Conservation (phyloP, 2,113 vertebrate genomes). For the Crotalus horridus region DNA sequence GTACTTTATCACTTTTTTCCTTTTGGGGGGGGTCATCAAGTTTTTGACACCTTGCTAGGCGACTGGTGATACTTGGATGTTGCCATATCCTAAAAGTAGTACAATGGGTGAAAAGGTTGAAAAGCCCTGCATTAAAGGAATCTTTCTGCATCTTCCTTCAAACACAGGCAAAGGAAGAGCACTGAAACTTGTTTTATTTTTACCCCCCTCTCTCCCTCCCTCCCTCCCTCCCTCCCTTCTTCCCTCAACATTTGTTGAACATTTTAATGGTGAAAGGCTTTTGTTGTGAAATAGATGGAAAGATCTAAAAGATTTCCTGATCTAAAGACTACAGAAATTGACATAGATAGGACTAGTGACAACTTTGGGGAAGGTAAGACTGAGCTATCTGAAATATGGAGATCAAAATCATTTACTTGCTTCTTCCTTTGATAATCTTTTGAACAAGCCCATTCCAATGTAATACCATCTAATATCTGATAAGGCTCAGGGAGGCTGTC, state of each 20-base stretch:
- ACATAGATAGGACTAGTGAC: background rate
- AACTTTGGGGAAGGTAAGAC: background rate
- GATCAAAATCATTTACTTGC: background rate
- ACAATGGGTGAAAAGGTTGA: no score
- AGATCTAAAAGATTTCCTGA: background rate
- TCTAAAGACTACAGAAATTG: background rate
- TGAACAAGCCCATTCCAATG: background rate
- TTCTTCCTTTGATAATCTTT: background rate
- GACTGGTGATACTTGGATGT: no score
- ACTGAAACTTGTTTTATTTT: background rate
- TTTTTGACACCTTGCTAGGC: no score
- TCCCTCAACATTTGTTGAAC: background rate
- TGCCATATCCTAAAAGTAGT: no score
- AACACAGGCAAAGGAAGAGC: background rate
- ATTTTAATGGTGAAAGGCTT: background rate
- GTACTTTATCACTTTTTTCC: no score
- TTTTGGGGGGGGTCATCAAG: no score
- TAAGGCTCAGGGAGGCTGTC: background rate
- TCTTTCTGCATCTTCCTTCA: background rate
- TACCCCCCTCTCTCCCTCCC: background rate
- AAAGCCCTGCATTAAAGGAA: background rate
- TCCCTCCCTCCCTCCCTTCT: no score
- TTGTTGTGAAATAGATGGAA: background rate
- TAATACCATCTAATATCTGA: background rate
- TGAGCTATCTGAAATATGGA: background rate